Conservation (phyloP, 2,888 invertebrate species). For the Therioaphis trifolii region DNA sequence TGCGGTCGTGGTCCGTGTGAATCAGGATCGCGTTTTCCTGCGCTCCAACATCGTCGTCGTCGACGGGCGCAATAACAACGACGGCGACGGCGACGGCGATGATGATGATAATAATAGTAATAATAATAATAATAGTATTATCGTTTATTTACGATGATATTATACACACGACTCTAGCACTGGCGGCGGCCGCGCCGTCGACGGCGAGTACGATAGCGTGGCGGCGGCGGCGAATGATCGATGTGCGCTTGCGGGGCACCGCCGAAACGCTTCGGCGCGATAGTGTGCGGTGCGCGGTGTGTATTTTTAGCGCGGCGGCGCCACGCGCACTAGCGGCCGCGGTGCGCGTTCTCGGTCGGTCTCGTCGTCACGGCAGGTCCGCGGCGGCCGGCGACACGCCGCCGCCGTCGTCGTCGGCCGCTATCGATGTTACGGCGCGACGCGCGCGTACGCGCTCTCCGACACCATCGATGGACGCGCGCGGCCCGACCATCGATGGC, state of each 20-base stretch:
- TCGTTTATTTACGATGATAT: slow-evolving; percentile 11
- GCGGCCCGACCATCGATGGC: not conserved
- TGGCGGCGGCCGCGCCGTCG: slow-evolving; percentile 35
- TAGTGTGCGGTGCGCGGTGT: not conserved
- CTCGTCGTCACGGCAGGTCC: too few relatives aligned
- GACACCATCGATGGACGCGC: not conserved
- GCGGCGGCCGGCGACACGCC: not conserved
- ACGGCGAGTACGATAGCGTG: slow-evolving; percentile 3
- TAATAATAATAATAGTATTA: too few relatives aligned
- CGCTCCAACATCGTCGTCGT: too few relatives aligned
- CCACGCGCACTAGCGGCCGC: slow-evolving; percentile 2
- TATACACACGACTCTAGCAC: slow-evolving; percentile 22
- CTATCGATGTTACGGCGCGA: not conserved
- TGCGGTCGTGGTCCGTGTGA: too few relatives aligned
- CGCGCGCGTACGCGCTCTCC: too few relatives aligned
- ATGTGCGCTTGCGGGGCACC: slow-evolving; percentile 33
- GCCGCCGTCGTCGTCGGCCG: not conserved
- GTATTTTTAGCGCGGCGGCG: slow-evolving; percentile 56
- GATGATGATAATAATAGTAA: too few relatives aligned
- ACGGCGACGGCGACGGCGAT: too few relatives aligned
- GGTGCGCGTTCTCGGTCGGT: not conserved
- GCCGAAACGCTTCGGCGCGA: slow-evolving; percentile 19
- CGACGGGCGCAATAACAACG: too few relatives aligned
- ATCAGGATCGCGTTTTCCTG: too few relatives aligned
- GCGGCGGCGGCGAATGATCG: slow-evolving; percentile 40